Conservation (phyloP, 2,113 vertebrate genomes). For the Speoplatyrhinus poulsoni region DNA sequence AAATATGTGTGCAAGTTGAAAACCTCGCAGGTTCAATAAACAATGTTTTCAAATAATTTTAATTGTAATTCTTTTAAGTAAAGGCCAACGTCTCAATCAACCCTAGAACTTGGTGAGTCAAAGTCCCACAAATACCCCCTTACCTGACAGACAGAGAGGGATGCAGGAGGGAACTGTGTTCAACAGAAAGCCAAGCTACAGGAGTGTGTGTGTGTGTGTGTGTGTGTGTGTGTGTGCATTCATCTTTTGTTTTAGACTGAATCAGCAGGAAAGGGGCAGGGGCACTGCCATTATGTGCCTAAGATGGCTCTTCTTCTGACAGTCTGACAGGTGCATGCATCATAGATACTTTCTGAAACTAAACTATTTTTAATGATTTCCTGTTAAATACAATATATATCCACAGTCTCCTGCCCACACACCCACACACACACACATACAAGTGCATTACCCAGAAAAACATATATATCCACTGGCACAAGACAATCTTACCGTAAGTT, state of each 20-base stretch:
- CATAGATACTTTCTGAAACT: too few species aligned
- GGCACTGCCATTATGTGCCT: too few species aligned
- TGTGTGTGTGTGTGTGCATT: background rate
- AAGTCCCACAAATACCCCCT: too few species aligned
- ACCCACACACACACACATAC: background rate
- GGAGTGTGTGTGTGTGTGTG: slow-evolving; percentile 15
- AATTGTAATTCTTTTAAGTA: too few species aligned
- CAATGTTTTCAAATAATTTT: too few species aligned
- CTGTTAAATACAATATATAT: background rate
- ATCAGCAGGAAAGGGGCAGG: background rate
- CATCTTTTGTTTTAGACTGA: background rate
- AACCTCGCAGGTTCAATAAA: too few species aligned
- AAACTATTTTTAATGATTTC: background rate
- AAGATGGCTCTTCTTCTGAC: too few species aligned
- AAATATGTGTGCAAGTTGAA: too few species aligned
- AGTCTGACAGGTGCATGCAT: too few species aligned
- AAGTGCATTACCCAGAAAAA: background rate
- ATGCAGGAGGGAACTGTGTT: background rate
- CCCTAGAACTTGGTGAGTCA: too few species aligned
- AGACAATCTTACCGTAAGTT: background rate
- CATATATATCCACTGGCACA: background rate
- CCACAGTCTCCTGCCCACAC: background rate
- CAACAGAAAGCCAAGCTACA: background rate
- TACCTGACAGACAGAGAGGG: background rate
- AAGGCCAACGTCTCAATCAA: too few species aligned